Evolutionary conservation across 1,140 invertebrate genomes (phyloP).

Genomic region (Gryon sp.): DNA sequence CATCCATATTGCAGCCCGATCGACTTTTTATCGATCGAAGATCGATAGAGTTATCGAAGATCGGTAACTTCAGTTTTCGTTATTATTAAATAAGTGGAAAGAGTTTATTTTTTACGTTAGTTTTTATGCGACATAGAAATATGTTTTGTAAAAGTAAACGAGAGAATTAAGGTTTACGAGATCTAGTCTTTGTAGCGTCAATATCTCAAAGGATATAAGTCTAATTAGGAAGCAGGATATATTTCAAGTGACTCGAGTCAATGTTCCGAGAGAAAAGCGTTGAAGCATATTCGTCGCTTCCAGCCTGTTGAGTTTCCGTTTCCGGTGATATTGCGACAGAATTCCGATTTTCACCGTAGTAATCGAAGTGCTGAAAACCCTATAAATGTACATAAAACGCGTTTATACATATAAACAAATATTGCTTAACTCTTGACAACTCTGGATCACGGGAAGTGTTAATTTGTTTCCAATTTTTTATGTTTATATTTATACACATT

Average conservation of each 20-base stretch:
- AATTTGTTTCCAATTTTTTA: too few relatives aligned
- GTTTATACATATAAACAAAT: constrained; percentile 42
- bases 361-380: constrained; percentile 51
- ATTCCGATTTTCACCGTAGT: constrained; percentile 54
- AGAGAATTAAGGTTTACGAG: constrained; percentile 39
- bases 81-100: too few relatives aligned
- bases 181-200: constrained; percentile 59
- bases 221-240: constrained; percentile 64
- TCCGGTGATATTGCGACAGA: constrained; percentile 60
- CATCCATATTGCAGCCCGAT: too few relatives aligned
- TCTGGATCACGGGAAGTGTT: constrained; percentile 13
- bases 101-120: neutral
- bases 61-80: too few relatives aligned
- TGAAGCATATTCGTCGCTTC: constrained; percentile 62
- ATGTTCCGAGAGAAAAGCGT: constrained; percentile 64
- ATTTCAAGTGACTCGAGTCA: constrained; percentile 64
- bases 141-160: constrained; percentile 15
- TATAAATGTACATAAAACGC: constrained; percentile 47
- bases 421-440: constrained; percentile 35
- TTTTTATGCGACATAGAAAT: constrained; percentile 16
- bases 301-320: constrained; percentile 64
- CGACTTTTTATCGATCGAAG: too few relatives aligned
- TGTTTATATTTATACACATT: too few relatives aligned
- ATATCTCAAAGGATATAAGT: constrained; percentile 65
- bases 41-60: too few relatives aligned